Evolutionary conservation across 2,797 vertebrate genomes (phyloP).

Genomic region (Setipinna tenuifilis): DNA sequence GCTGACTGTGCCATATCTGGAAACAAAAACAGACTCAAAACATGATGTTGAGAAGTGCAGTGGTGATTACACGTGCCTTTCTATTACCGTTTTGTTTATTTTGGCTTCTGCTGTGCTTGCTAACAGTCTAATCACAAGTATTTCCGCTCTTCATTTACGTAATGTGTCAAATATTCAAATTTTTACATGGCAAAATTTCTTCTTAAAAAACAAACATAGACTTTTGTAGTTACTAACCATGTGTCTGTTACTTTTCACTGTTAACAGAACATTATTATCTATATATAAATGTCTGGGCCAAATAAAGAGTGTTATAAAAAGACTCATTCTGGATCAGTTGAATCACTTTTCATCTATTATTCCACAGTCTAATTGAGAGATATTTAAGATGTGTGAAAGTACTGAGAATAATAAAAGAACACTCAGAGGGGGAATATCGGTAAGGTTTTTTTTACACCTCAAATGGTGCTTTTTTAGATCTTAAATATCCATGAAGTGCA

Average conservation of each 20-base stretch:
- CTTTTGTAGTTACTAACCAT: constrained; percentile 18
- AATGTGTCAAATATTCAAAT: background rate
- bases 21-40: background rate
- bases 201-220: background rate
- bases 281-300: constrained; percentile 35
- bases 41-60: background rate
- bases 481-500: constrained; percentile 17
- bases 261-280: background rate
- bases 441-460: constrained; percentile 39
- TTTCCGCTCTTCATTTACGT: background rate
- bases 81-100: background rate
- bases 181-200: background rate
- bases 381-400: background rate
- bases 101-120: background rate
- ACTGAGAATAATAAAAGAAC: background rate
- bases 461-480: background rate
- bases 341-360: constrained; percentile 1
- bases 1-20: constrained; percentile 6
- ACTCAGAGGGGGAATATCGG: background rate
- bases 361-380: background rate
- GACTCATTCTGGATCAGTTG: background rate
- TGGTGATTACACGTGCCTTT: constrained; percentile 6
- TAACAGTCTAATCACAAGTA: background rate
- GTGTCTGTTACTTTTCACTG: constrained; percentile 7
- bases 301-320: constrained; percentile 44